Base-by-base conservation (phyloP, 2,888 invertebrate species). In the Thera britannica region DNA sequence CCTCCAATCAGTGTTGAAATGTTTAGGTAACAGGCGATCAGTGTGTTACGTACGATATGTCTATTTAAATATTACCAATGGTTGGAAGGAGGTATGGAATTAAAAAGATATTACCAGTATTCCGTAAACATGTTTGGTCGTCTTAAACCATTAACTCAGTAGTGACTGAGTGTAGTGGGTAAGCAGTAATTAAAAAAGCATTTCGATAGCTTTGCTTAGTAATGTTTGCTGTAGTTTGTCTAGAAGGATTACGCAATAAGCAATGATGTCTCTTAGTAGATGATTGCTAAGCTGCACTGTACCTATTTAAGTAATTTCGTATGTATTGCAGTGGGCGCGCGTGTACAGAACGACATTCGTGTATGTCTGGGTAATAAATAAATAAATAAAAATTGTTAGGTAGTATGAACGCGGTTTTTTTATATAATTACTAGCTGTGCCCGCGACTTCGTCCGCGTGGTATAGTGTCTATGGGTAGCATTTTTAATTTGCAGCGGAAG, bases 1-100 rank as follows among this genome's bases (percentile, higher is more conserved):
- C 72, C 54, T 66, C 79, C 78, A 62, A 72, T 73, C 82, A 77
- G 84, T 79, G 72, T 64, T 61, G 58, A 69, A 71, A 71, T 58
- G 36, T 41, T 54, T 59, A 60, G 51, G 66, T 71, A 72, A 70
- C 56, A 67, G 61, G 52, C 68, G 62, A 69, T 67, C 69, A 62
- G 58, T 54, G 34, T 34, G 62, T 74, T 71, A 71, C 51, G 51
- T 71, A 71, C 75, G 68, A 57, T 65, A 54, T 62, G 46, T 58
- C 61, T 69, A 62, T 41, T 68, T 68, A 70, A 71, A 74, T 72
- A 72, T 72, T 72, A 62, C 71, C 51, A 67, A 67, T 68, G 64
- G 23, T 23, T 23, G 23, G 23, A 23, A 23, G 23, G 67, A 56
- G 62, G 67, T 61, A 38, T 58, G 67, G 63, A 70, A 71, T 71